phyloP scores from a whole-genome alignment of 2,797 vertebrate species.

The Sebastes matsubarae region DNA sequence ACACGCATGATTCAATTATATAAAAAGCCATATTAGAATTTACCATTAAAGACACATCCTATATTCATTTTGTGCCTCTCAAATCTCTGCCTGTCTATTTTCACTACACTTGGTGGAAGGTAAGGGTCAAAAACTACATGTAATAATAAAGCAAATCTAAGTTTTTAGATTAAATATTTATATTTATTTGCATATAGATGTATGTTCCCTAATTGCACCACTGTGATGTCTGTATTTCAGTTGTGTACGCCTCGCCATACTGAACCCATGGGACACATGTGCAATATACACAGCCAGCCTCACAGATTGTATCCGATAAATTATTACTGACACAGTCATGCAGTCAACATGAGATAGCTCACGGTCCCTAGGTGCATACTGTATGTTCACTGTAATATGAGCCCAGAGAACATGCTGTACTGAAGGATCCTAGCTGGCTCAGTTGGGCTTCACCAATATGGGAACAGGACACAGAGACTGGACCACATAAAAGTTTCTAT shows the following conservation, averaged over 20 bases:
- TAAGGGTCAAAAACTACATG: neutral
- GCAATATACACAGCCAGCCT: conserved; percentile 33
- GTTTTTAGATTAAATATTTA: conserved; percentile 1
- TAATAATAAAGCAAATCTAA: neutral
- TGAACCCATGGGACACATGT: conserved; percentile 29
- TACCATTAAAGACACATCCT: neutral
- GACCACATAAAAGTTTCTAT: neutral
- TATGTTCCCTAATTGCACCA: neutral
- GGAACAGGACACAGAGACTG: neutral
- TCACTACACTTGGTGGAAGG: neutral
- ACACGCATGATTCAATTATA: conserved; percentile 7
- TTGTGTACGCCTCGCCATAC: conserved; percentile 1
- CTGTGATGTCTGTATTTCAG: conserved; percentile 2
- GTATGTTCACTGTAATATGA: conserved; percentile 17
- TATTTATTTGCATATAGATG: neutral
- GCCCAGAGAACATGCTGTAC: conserved; percentile 20
- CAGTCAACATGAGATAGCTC: conserved; percentile 23
- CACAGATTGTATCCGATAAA: conserved; percentile 43
- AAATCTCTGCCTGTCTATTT: neutral
- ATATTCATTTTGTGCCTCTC: neutral
- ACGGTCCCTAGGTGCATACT: conserved; percentile 19
- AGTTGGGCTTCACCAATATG: neutral
- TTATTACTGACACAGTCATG: conserved; percentile 57
- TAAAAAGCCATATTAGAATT: neutral
- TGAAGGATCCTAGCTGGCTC: neutral